Base-by-base conservation (phyloP, 2,888 invertebrate species). In the Torymus texanus region DNA sequence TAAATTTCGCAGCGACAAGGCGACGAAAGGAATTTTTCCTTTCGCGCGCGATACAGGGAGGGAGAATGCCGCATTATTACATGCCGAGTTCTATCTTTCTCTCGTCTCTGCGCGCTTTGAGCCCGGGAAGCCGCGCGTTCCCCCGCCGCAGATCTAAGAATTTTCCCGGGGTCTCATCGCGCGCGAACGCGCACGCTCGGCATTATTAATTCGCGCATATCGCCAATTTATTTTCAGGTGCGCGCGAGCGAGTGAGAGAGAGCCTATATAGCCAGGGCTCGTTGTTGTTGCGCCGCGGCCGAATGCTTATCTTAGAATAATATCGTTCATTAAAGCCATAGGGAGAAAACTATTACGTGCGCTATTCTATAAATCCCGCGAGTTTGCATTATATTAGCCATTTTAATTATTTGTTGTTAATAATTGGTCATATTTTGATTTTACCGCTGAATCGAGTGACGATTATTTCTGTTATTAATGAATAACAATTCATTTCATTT, bases 181-280 rank as follows among this genome's bases (percentile, higher is more conserved):
- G 0, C 12, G 13, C 55, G 67, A 21, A 8, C 24, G 13, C 21
- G 41, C 41, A 41, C 72, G 16, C 56, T n/a, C 68, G 78, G 63
- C 16, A 70, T 71, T 79, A 79, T 79, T 75, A 75, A 79, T 79
- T 79, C 63, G 56, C 79, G 70, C 70, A 55, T 70, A 79, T 75
- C 41, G 70, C 56, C 75, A 70, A 79, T 74, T 75, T 75, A 79
- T 79, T 74, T 41, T 41, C 41, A 41, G 41, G 41, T 62, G 53
- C 51, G 53, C 72, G 18, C 13, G 24, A 16, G 13, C 18, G 18
- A 11, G n/a, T 1, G 50, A 29, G 62, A 8, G n/a, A 12, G 16
- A 10, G 65, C 21, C 11, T 41, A 8, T 41, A 8, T 41, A 41
- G 29, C 29, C 41, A 41, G 63, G 56, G 41, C 53, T 18, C 21